phyloP scores from a whole-genome alignment of 2,797 vertebrate genomes.

The Remorina albescens region DNA sequence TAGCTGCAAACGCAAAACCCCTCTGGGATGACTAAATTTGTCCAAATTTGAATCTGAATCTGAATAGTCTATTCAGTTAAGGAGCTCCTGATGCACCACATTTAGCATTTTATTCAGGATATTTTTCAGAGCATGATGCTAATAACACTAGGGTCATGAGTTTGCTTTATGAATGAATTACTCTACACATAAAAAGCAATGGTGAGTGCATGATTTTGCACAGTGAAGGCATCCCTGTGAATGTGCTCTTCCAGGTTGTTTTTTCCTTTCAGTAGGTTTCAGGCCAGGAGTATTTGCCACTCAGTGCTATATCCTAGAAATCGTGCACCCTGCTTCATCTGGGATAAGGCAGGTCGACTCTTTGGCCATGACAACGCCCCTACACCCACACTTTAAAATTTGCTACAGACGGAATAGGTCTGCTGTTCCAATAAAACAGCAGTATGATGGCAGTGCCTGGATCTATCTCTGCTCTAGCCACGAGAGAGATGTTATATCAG shows the following conservation, averaged over 20 bases:
- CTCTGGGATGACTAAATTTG: no score
- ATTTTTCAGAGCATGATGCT: constrained; percentile 1
- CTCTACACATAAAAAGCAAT: neutral
- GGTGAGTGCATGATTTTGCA: neutral
- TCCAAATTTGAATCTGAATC: no score
- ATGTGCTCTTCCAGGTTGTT: neutral
- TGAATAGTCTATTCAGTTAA: neutral
- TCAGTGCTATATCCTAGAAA: no score
- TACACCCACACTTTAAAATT: constrained; percentile 1
- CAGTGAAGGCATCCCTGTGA: neutral
- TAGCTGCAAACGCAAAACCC: no score
- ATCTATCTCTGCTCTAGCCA: neutral
- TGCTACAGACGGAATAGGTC: constrained; percentile 40
- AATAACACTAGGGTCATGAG: constrained; percentile 4
- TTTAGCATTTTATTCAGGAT: constrained; percentile 3
- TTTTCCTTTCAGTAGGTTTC: neutral
- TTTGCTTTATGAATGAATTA: neutral
- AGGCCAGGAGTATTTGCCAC: no score
- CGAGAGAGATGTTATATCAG: neutral
- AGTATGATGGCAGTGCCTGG: neutral
- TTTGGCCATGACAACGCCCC: constrained; percentile 6
- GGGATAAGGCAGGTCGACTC: neutral
- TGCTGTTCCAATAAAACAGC: constrained; percentile 9
- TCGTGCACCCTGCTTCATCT: neutral
- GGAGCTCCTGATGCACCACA: neutral